Base-by-base conservation (phyloP, 1,140 invertebrate species). In the Drosophila subpulchrella region DNA sequence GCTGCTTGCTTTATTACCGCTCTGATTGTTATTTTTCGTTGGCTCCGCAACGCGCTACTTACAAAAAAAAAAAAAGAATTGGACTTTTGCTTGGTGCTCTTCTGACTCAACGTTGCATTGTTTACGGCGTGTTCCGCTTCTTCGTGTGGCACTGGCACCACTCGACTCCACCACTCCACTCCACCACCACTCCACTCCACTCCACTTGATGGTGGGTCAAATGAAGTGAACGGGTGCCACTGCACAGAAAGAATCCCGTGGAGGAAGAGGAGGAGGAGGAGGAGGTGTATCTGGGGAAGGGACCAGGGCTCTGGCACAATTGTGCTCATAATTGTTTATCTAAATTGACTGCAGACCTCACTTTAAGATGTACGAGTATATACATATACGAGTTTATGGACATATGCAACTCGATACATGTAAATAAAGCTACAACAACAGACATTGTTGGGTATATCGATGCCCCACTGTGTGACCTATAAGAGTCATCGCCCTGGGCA, bases 281-380 rank as follows among this genome's bases (percentile, higher is more conserved):
- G 13, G n/a, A 32, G 20, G 1, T 20, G 20, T 5, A 27, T 27
- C 3, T 42, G 32, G 12, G 48, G 11, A 15, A 32, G 30, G 47
- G 47, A 50, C 15, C 8, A 8, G 47, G n/a, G n/a, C 48, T 51
- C 13, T 30, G 34, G 60, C 68, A 68, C 67, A 84, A 84, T 84
- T 85, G 68, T 61, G 68, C 81, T 70, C 81, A 79, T 84, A 84
- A 84, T 85, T 84, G 81, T 85, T 84, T 85, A 84, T 84, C 81
- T 85, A 85, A 80, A 81, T 81, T 80, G 79, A 80, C 79, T 81
- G 77, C 79, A 81, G 77, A 81, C 80, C 83, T 75, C 27, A 63
- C 46, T 41, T 41, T 30, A 75, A 75, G 56, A 73, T 73, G 71
- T 24, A 61, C 32, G 36, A 34, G 15, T 36, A 15, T 50, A 53